These are phyloP conservation scores for Hypomecis punctinalis DNA, from an alignment of 2,888 invertebrate species.

Conservation along the genomic window DNA sequence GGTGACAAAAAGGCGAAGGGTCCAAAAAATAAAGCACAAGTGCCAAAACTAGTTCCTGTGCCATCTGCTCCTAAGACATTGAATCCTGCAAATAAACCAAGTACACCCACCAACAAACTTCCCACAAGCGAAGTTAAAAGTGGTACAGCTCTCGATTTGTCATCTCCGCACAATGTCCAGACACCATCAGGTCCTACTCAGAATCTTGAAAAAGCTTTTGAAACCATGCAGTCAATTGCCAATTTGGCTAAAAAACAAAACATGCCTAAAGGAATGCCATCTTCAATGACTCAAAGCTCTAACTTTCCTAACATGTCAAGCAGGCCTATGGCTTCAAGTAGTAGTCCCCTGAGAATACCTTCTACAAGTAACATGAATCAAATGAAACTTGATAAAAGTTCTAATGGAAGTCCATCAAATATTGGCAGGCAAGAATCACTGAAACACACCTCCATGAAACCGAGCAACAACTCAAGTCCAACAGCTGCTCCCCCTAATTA, in stretches of 20 bases:
- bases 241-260: slow-evolving; percentile 81
- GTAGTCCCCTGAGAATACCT: slow-evolving; percentile 69
- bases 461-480: slow-evolving; percentile 54
- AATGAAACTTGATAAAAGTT: slow-evolving; percentile 68
- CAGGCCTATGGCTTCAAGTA: slow-evolving; percentile 58
- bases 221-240: slow-evolving; percentile 82
- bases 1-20: slow-evolving; percentile 76
- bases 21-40: slow-evolving; percentile 77
- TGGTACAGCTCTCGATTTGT: slow-evolving; percentile 77
- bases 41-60: slow-evolving; percentile 78
- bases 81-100: slow-evolving; percentile 69
- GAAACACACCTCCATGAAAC: slow-evolving; percentile 61
- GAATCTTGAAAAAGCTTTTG: slow-evolving; percentile 73
- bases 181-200: slow-evolving; percentile 74
- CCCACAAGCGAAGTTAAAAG: slow-evolving; percentile 63
- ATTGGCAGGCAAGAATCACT: slow-evolving; percentile 61
- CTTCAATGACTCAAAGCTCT: slow-evolving; percentile 63
- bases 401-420: slow-evolving; percentile 54
- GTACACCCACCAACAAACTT: slow-evolving; percentile 58
- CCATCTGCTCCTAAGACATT: slow-evolving; percentile 75
- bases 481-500: slow-evolving; percentile 61
- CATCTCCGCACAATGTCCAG: slow-evolving; percentile 76
- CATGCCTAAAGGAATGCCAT: slow-evolving; percentile 66
- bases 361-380: slow-evolving; percentile 64
- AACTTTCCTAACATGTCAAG: slow-evolving; percentile 64